These are phyloP conservation scores for Glandiceps talaboti DNA, from an alignment of 53 echinoderm and acorn worm genomes.

Conservation along the genomic window DNA sequence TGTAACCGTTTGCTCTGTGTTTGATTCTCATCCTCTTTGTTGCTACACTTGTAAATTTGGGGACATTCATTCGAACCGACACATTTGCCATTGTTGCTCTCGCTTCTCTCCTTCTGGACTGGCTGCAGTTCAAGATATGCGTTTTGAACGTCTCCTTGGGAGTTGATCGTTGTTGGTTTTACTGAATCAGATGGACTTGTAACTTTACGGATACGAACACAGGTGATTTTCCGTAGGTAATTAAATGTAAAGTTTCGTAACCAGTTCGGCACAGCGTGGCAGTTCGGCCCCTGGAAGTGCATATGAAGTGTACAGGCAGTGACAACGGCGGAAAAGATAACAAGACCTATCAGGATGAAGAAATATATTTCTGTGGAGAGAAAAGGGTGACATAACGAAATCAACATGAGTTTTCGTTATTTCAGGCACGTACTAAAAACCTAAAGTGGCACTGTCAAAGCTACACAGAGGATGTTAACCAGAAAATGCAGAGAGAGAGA, in stretches of 20 bases:
- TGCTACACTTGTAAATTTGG: background rate
- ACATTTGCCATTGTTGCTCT: background rate
- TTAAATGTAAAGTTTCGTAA: background rate
- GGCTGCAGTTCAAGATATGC: background rate
- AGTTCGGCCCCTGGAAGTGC: background rate
- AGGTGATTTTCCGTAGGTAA: background rate
- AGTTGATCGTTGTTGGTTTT: background rate
- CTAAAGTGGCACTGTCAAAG: too few relatives aligned
- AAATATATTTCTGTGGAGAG: background rate
- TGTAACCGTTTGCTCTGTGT: background rate
- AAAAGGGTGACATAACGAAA: background rate
- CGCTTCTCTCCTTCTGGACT: background rate
- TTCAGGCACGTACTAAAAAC: too few relatives aligned
- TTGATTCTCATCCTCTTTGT: background rate
- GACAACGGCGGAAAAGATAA: background rate
- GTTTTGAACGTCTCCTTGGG: background rate
- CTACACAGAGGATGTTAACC: too few relatives aligned
- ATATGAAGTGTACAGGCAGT: background rate
- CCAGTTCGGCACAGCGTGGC: background rate
- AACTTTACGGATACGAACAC: background rate
- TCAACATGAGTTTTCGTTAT: too few relatives aligned
- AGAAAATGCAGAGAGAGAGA: too few relatives aligned
- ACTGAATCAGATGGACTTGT: background rate
- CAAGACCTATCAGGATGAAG: background rate
- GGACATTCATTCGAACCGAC: background rate